Evolutionary conservation across 1,140 invertebrate genomes (phyloP), one percentile per base, ranked within the genome.

Genomic region (Odontomachus brunneus): DNA sequence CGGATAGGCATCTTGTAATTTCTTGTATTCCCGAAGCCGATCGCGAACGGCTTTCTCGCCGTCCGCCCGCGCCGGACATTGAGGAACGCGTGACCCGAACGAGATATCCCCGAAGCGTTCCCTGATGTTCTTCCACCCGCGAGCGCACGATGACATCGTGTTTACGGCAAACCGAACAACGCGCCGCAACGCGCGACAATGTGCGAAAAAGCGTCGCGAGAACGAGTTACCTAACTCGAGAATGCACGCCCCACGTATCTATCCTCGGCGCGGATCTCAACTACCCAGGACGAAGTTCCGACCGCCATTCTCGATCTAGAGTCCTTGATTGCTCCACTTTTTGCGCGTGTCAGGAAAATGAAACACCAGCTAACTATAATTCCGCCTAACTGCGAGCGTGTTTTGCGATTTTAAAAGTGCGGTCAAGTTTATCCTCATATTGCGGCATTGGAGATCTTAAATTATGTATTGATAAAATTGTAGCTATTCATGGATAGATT

Each of bases 1-100:
- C 84, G 75, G 82, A 81, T 90, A 91, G 90, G 89, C 87, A 92
- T 92, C 91, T 91, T 92, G 90, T 92, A 91, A 90, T 89, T 92
- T 91, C 89, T 91, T 92, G 82, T 84, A 89, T 85, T 81, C 74
- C 66, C 75, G 29, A 82, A 84, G 74, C 48, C 72, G 69, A 84
- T 84, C 76, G 84, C 66, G 72, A 33, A 5, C 29, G 2, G 74
- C 80, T 26, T 83, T 66, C 67, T 38, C 80, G 71, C 67, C 80
- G 5, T 33, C 71, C 55, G 38, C 48, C 69, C 26, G 63, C 75
- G 29, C 82, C 84, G 86, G 86, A 90, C 87, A 84, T 88, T 88
- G 86, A 87, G 69, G 83, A 90, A 92, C 84, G 84, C 84, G 63
- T 82, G n/a, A n/a, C n/a, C n/a, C n/a, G n/a, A n/a, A n/a, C n/a